Conservation (phyloP, 2,797 vertebrate species). For the Sebastes matsubarae region DNA sequence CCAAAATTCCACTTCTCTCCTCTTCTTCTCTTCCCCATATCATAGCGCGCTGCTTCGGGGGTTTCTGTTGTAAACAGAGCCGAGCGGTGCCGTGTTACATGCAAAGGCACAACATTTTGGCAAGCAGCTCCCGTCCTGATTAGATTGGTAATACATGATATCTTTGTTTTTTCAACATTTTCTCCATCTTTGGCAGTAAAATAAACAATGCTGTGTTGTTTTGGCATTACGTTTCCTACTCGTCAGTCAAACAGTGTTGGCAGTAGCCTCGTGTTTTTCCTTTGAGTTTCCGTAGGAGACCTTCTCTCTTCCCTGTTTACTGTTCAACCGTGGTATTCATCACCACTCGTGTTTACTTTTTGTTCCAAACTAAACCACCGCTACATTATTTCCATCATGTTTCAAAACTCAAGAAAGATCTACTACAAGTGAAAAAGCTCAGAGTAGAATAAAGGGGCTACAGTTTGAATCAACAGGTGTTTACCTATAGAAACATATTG, state of each 20-base stretch:
- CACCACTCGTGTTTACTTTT: background rate
- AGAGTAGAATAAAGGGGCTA: background rate
- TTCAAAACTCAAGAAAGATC: background rate
- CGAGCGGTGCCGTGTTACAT: slow-evolving; percentile 20
- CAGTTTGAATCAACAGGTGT: background rate
- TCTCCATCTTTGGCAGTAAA: slow-evolving; percentile 20
- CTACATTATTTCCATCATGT: background rate
- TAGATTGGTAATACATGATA: slow-evolving; percentile 42
- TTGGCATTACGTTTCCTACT: slow-evolving; percentile 13
- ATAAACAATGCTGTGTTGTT: slow-evolving; percentile 29
- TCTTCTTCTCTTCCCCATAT: slow-evolving; percentile 34
- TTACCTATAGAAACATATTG: background rate
- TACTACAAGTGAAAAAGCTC: background rate
- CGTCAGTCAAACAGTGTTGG: slow-evolving; percentile 18
- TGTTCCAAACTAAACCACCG: background rate
- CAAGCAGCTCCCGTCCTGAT: slow-evolving; percentile 33
- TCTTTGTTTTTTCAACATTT: slow-evolving; percentile 37
- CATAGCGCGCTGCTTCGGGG: slow-evolving; percentile 28
- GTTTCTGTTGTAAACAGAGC: slow-evolving; percentile 41
- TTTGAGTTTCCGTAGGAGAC: background rate
- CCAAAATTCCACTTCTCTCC: slow-evolving; percentile 54
- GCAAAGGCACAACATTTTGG: slow-evolving; percentile 30
- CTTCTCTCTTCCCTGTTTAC: background rate
- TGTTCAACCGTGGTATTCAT: background rate
- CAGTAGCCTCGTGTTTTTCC: background rate